Evolutionary conservation across 2,888 invertebrate species (phyloP).

Genomic region (Stenichneumon culpator): DNA sequence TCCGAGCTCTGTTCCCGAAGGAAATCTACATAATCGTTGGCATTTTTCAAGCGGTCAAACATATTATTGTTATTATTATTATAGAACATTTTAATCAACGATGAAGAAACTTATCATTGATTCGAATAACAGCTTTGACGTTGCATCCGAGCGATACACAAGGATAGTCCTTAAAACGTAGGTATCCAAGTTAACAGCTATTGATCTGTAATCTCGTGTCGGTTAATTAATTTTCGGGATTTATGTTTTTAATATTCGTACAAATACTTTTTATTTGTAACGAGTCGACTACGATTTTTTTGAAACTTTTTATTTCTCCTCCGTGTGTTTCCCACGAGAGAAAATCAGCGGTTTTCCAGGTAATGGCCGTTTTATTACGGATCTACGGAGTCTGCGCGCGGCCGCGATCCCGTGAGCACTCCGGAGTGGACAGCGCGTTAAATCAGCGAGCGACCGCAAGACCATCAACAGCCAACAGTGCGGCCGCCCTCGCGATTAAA

Average conservation of each 20-base stretch:
- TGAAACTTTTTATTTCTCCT: neutral
- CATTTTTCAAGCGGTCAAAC: too few species aligned
- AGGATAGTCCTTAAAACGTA: neutral
- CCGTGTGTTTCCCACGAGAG: conserved; percentile 41
- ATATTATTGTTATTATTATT: neutral
- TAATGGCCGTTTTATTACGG: conserved; percentile 45
- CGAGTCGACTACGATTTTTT: neutral
- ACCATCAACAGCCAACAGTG: conserved; percentile 44
- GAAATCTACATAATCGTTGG: too few species aligned
- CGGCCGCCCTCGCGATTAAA: conserved; percentile 59
- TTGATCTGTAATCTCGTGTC: neutral
- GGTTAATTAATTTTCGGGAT: neutral
- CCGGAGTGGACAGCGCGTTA: conserved; percentile 40
- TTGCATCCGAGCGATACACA: neutral
- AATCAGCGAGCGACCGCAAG: conserved; percentile 61
- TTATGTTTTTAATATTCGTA: neutral
- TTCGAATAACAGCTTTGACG: neutral
- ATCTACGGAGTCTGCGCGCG: conserved; percentile 44
- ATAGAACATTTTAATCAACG: neutral
- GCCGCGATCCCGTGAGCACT: conserved; percentile 37
- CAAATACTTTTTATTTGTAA: neutral
- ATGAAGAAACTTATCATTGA: neutral
- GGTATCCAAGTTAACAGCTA: too few species aligned
- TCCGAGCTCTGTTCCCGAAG: too few species aligned
- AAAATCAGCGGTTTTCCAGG: neutral